A percentile compares a stretch with the other conserved stretches of the same genome.
phyloP scores from a whole-genome alignment of 2,888 invertebrate species.

The Lithophane leautieri region DNA sequence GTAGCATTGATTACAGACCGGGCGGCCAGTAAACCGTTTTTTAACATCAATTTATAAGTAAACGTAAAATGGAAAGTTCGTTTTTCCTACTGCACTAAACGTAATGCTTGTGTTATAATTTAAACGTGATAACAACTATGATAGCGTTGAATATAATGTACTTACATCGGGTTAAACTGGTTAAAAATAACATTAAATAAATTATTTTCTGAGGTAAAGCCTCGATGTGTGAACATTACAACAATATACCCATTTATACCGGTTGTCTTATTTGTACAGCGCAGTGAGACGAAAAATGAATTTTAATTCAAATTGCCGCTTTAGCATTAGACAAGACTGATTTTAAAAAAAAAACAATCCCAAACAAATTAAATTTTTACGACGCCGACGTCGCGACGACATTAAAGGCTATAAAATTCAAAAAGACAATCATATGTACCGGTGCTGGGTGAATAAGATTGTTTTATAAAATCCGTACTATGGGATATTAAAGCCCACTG shows the following conservation, averaged over 20 bases:
- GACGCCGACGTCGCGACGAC: conserved; percentile 11
- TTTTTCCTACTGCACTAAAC: conserved; percentile 61
- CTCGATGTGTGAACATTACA: neutral
- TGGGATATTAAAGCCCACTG: conserved; percentile 69
- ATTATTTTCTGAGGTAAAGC: neutral
- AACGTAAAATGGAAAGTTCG: conserved; percentile 68
- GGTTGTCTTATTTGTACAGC: neutral
- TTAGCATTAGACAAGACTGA: neutral
- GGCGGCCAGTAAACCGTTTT: conserved; percentile 63
- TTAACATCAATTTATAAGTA: conserved; percentile 61
- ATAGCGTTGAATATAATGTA: conserved; percentile 28
- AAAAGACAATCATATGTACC: conserved; percentile 26
- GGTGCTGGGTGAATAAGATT: conserved; percentile 52
- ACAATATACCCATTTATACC: neutral
- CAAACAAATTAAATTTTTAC: conserved; percentile 23
- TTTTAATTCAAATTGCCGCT: neutral
- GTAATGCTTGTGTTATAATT: conserved; percentile 58
- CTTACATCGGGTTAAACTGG: neutral
- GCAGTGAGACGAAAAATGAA: neutral
- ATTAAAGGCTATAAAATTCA: conserved; percentile 22
- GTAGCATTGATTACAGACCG: conserved; percentile 65
- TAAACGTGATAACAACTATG: conserved; percentile 37
- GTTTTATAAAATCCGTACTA: conserved; percentile 63
- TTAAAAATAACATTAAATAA: no score
- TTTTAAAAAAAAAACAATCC: neutral